A percentile compares a stretch with the other conserved stretches of the same genome.
Conservation (phyloP, 2,888 invertebrate genomes). For the Apodemia duryi region DNA sequence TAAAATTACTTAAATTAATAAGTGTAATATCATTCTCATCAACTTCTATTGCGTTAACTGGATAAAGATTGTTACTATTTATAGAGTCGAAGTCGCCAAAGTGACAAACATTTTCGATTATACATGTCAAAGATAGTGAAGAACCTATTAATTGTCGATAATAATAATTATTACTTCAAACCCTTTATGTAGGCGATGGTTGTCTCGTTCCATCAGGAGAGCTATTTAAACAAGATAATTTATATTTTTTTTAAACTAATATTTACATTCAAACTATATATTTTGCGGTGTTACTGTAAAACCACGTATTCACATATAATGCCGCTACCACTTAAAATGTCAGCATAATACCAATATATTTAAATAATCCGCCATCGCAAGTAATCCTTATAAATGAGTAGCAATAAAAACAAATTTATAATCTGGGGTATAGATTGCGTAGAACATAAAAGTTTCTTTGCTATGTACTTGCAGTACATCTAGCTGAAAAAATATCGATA, state of each 20-base stretch:
- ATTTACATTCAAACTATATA: not conserved
- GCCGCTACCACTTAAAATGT: not conserved
- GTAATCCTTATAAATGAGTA: conserved; percentile 16
- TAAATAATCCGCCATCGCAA: conserved; percentile 10
- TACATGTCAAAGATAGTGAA: too few relatives aligned
- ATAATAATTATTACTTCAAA: too few relatives aligned
- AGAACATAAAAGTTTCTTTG: conserved; percentile 15
- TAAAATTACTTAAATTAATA: too few relatives aligned
- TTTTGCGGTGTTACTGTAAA: not conserved
- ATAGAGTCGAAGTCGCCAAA: too few relatives aligned
- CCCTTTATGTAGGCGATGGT: too few relatives aligned
- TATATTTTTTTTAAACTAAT: not conserved
- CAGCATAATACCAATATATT: conserved; percentile 13
- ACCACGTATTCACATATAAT: not conserved
- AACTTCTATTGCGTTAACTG: too few relatives aligned
- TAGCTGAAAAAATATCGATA: not conserved
- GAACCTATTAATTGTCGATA: too few relatives aligned
- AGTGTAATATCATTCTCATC: too few relatives aligned
- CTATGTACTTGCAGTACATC: conserved; percentile 2
- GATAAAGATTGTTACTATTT: too few relatives aligned
- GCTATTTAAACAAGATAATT: too few relatives aligned
- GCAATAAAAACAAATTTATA: conserved; percentile 12
- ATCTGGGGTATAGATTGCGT: conserved; percentile 11
- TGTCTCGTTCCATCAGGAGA: too few relatives aligned
- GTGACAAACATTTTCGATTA: too few relatives aligned